Conservation (phyloP, 2,888 invertebrate genomes). For the Ferdinandea cuprea region DNA sequence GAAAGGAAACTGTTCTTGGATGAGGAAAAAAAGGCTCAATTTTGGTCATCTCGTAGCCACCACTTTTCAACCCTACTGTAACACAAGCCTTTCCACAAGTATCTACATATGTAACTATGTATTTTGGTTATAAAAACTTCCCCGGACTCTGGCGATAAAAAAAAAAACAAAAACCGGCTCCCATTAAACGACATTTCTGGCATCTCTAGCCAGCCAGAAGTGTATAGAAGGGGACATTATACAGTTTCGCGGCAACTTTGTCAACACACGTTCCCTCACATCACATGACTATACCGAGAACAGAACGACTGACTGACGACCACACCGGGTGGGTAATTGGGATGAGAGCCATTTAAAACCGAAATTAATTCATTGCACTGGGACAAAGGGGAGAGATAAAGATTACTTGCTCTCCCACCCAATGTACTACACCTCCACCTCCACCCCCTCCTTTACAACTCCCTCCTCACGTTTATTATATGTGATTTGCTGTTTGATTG, state of each 20-base stretch:
- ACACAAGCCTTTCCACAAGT: neutral
- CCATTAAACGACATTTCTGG: conserved; percentile 32
- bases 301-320: conserved; percentile 31
- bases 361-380: conserved; percentile 61
- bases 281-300: conserved; percentile 8
- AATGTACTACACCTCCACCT: neutral
- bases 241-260: conserved; percentile 52
- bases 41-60: too few species aligned
- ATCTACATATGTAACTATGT: conserved; percentile 36
- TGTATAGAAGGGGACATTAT: neutral
- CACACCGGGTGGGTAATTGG: conserved; percentile 32
- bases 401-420: conserved; percentile 40
- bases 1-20: too few species aligned
- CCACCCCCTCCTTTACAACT: neutral
- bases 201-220: conserved; percentile 8
- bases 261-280: conserved; percentile 19
- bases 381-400: conserved; percentile 44
- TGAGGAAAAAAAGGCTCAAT: too few species aligned
- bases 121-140: conserved; percentile 37
- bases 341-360: conserved; percentile 57
- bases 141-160: conserved; percentile 12
- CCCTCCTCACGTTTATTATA: conserved; percentile 12
- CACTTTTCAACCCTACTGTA: neutral
- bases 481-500: conserved; percentile 60
- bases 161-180: conserved; percentile 22